Base-by-base conservation (phyloP, 2,888 invertebrate species). In the Ophonus ardosiacus region DNA sequence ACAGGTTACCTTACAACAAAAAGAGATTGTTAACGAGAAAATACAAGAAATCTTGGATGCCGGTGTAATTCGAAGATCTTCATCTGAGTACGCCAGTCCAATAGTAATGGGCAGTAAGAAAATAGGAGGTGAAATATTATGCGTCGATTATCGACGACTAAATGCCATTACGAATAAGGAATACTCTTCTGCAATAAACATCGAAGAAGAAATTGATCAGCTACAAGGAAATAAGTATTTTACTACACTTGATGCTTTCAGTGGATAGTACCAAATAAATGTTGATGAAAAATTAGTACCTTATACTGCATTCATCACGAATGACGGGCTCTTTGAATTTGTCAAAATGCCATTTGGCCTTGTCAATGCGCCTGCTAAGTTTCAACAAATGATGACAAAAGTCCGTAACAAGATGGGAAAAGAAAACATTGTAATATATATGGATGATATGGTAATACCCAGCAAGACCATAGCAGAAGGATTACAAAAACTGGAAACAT, bases 301-400 rank as follows among this genome's bases (percentile, higher is more conserved):
- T 21, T 43, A 51, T 43, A 78, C 78, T 6, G 43, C 51, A 15
- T 78, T 78, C 56, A 18, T 78, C 7, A 59, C 80, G 17, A 18
- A 18, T 5, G 18, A 43, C 1, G 80, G 80, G n/a, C 80, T 59
- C 10, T 80, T 21, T 7, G 80, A 80, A 31, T 80, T 59, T 38
- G 4, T 31, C 24, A 61, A 59, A 59, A 80, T 80, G 80, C 80
- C 80, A 13, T 80, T 80, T 31, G 80, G 61, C 21, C 51, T 80
- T n/a, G 61, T 21, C 5, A 80, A 80, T 17, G 80, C 51, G 24
- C 80, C 79, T 1, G 59, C 57, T 10, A 21, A 21, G 1, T 79
- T 79, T 24, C 56, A 79, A 21, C 57, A 24, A 24, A 7, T 79
- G 13, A 79, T 79, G 79, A 40, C 13, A n/a, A 79, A 59, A 57